These are phyloP conservation scores for Malthinus flaveolus DNA, from an alignment of 2,888 invertebrate genomes.

Conservation along the genomic window DNA sequence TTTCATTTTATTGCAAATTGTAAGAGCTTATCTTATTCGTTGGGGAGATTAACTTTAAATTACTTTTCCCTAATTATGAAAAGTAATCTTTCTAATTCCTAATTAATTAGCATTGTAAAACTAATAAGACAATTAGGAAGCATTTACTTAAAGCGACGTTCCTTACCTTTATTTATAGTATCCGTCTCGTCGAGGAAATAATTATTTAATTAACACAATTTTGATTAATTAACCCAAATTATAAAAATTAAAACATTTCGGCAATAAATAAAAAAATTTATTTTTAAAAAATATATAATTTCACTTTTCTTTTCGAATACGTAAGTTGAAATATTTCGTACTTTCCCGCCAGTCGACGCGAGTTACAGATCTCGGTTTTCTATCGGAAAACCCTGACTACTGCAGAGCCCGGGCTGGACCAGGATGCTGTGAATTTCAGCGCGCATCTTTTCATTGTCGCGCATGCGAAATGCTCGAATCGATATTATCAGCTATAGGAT, in stretches of 20 bases:
- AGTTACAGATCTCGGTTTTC: slow-evolving; percentile 37
- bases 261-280: background rate
- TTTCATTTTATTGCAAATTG: no score
- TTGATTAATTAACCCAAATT: background rate
- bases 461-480: slow-evolving; percentile 47
- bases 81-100: background rate
- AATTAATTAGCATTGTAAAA: background rate
- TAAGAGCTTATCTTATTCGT: no score
- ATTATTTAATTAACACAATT: slow-evolving; percentile 2
- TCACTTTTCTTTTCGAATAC: background rate
- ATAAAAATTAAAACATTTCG: background rate
- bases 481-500: slow-evolving; percentile 48
- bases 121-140: background rate
- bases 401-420: slow-evolving; percentile 54
- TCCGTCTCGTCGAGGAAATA: background rate
- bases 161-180: slow-evolving; percentile 1
- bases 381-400: slow-evolving; percentile 49
- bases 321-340: slow-evolving; percentile 24
- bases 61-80: background rate
- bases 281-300: background rate
- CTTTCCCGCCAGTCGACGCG: slow-evolving; percentile 38
- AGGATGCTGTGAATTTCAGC: slow-evolving; percentile 51
- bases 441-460: slow-evolving; percentile 46
- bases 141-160: background rate
- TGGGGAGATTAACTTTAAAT: background rate